A percentile compares a stretch with the other conserved stretches of the same genome.
Conservation (phyloP, 2,113 vertebrate genomes). For the Thinocorus orbignyianus region DNA sequence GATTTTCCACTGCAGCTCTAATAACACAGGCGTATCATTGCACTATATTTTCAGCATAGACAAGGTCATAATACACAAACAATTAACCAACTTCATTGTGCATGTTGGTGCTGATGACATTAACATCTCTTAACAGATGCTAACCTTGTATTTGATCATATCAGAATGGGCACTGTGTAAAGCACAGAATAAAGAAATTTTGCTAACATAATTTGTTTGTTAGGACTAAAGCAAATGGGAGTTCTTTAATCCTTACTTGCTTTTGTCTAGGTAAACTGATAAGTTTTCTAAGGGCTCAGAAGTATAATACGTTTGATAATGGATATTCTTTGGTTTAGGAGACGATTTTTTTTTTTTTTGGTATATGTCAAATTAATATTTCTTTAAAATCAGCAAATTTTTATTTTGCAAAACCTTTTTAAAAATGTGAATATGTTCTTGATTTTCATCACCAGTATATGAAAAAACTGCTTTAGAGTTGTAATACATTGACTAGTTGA, state of each 20-base stretch:
- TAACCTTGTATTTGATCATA: neutral
- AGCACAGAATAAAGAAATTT: neutral
- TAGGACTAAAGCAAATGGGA: neutral
- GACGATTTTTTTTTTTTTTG: neutral
- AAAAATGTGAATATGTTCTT: neutral
- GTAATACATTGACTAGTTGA: neutral
- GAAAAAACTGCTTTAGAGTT: neutral
- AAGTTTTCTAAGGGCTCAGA: neutral
- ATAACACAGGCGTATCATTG: neutral
- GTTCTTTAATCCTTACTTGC: neutral
- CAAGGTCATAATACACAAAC: neutral
- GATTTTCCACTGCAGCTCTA: neutral
- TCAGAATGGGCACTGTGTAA: neutral
- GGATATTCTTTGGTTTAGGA: neutral
- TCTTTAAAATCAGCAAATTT: neutral
- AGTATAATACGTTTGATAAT: neutral
- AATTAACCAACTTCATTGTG: neutral
- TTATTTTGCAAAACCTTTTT: neutral
- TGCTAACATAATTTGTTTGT: neutral
- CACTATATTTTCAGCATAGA: neutral
- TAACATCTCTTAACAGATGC: neutral
- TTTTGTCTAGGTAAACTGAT: neutral
- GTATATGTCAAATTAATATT: rapidly evolving
- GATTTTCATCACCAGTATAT: neutral
- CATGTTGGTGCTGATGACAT: neutral